Conservation (phyloP, 2,113 vertebrate genomes). For the Setophaga petechia region DNA sequence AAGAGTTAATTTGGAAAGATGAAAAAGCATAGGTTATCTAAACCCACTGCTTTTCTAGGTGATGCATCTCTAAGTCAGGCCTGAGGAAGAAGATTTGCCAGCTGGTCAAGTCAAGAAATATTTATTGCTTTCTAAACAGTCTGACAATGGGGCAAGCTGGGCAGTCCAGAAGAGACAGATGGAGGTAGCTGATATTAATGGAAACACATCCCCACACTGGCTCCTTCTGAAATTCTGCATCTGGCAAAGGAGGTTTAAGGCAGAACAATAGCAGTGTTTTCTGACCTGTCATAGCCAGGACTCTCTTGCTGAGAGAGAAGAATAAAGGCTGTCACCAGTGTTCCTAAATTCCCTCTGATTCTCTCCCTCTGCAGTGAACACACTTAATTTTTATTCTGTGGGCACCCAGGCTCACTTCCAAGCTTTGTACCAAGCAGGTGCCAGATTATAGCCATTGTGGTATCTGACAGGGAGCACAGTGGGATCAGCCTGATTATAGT, state of each 20-base stretch:
- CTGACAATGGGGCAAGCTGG: not conserved
- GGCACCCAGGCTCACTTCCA: constrained; percentile 45
- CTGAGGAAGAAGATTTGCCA: not conserved
- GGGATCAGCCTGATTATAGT: constrained; percentile 64
- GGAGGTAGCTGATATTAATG: not conserved
- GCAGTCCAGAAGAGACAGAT: not conserved
- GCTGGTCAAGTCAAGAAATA: not conserved
- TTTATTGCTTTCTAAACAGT: not conserved
- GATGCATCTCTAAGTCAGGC: not conserved
- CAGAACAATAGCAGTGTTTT: constrained; percentile 29
- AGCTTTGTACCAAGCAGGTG: constrained; percentile 70
- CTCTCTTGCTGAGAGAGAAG: constrained; percentile 55
- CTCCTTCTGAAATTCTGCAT: constrained; percentile 18
- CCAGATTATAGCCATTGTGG: constrained; percentile 67
- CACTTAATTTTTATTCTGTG: constrained; percentile 49
- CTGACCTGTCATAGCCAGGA: constrained; percentile 8
- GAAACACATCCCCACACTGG: not conserved
- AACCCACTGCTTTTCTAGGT: not conserved
- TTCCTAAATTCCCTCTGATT: constrained; percentile 38
- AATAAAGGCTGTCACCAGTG: constrained; percentile 47
- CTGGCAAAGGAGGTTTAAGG: constrained; percentile 34
- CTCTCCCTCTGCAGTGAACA: constrained; percentile 24
- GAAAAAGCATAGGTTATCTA: not conserved
- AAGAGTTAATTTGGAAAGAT: not conserved
- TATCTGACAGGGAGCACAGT: constrained; percentile 63